Percentiles rank a stretch among this genome's conserved stretches.
These are phyloP conservation scores for Pangasius sanitwongsei DNA, from an alignment of 2,797 vertebrate genomes.

Conservation along the genomic window DNA sequence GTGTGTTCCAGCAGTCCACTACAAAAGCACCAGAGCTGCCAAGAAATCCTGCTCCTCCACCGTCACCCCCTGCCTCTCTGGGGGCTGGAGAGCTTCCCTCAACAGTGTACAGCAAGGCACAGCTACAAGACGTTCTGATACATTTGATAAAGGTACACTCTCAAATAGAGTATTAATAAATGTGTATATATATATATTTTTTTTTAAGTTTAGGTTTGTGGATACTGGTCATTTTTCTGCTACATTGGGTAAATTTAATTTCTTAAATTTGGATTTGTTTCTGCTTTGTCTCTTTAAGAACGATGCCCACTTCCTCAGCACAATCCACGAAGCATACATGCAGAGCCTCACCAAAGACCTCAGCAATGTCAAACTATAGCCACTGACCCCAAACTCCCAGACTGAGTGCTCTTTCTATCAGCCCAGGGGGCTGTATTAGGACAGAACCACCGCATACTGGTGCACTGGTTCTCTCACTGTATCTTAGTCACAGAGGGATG, in stretches of 20 bases:
- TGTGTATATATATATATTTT: no score
- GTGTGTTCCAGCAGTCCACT: constrained; percentile 87
- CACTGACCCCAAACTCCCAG: neutral
- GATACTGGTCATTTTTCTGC: no score
- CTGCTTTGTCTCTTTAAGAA: constrained; percentile 76
- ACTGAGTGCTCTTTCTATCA: constrained; percentile 3
- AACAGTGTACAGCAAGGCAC: constrained; percentile 82
- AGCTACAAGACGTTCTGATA: constrained; percentile 91
- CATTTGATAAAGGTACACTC: constrained; percentile 84
- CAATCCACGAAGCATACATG: constrained; percentile 92
- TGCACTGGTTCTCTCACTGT: constrained; percentile 6
- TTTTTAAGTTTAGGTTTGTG: neutral
- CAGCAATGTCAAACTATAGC: constrained; percentile 85
- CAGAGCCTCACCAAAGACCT: constrained; percentile 87
- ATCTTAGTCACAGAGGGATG: constrained; percentile 10
- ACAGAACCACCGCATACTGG: neutral
- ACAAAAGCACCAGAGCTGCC: constrained; percentile 74
- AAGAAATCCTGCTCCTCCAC: constrained; percentile 70
- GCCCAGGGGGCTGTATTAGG: constrained; percentile 23
- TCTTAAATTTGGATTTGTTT: neutral
- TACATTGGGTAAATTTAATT: neutral
- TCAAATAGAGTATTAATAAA: neutral
- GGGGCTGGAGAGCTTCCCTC: constrained; percentile 72
- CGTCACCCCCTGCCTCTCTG: constrained; percentile 75
- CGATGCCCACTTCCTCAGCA: constrained; percentile 87